Evolutionary conservation across 2,113 vertebrate species (phyloP).

Genomic region (Embiotoca jacksoni): DNA sequence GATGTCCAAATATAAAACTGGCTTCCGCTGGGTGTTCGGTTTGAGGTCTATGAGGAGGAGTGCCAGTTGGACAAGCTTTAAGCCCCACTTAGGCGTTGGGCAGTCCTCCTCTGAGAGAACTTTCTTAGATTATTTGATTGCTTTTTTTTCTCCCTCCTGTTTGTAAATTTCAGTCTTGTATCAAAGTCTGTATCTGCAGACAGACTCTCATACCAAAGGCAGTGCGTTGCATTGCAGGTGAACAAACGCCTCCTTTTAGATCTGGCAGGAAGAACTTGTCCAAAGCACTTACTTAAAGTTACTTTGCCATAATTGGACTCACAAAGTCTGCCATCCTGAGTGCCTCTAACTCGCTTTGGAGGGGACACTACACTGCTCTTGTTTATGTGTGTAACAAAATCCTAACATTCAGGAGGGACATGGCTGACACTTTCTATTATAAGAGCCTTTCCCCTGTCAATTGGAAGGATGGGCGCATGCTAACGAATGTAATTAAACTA

Average conservation of each 20-base stretch:
- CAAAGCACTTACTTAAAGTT: constrained; percentile 25
- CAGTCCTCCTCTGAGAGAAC: constrained; percentile 34
- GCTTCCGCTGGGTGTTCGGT: constrained; percentile 46
- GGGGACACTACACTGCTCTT: constrained; percentile 33
- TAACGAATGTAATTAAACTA: constrained; percentile 71
- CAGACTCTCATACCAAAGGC: constrained; percentile 36
- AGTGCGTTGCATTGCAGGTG: constrained; percentile 35
- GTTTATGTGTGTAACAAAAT: constrained; percentile 41
- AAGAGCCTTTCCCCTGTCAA: constrained; percentile 63
- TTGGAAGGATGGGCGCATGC: constrained; percentile 52
- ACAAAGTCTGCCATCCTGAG: constrained; percentile 20
- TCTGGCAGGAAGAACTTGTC: constrained; percentile 4
- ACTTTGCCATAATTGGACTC: constrained; percentile 28
- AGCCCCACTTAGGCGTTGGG: constrained; percentile 41
- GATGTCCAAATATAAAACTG: constrained; percentile 62
- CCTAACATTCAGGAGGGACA: constrained; percentile 41
- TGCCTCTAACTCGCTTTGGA: constrained; percentile 41
- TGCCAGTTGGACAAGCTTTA: constrained; percentile 54
- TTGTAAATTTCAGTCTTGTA: constrained; percentile 34
- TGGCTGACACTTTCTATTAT: constrained; percentile 54
- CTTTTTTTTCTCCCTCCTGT: not conserved
- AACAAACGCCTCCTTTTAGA: constrained; percentile 4
- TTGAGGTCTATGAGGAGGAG: constrained; percentile 56
- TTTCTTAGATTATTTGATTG: constrained; percentile 47
- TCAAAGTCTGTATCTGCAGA: constrained; percentile 49